Conservation (phyloP, 2,113 vertebrate genomes). For the Bufo gargarizans region DNA sequence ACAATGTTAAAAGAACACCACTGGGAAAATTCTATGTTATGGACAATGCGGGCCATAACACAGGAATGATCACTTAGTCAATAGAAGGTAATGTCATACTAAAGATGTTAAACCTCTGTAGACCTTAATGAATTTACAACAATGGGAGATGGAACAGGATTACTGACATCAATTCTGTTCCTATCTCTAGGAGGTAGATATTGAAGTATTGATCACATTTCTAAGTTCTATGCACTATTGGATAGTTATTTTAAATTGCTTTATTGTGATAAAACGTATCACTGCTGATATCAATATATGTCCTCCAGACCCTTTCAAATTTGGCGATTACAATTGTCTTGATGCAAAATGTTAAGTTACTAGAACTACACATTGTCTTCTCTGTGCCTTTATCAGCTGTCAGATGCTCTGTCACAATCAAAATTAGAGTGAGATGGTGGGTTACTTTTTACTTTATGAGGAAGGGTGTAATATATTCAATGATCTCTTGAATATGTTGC, state of each 20-base stretch:
- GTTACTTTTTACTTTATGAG: background rate
- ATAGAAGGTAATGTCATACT: slow-evolving; percentile 29
- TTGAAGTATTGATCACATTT: slow-evolving; percentile 27
- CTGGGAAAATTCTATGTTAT: slow-evolving; percentile 23
- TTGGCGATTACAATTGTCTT: background rate
- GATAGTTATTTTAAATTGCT: background rate
- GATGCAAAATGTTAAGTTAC: background rate
- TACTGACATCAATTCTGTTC: slow-evolving; percentile 23
- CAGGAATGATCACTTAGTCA: slow-evolving; percentile 8
- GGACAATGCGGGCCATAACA: slow-evolving; percentile 13
- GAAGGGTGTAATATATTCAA: background rate
- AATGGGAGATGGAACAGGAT: slow-evolving; percentile 11
- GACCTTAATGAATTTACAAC: slow-evolving; percentile 34
- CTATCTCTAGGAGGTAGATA: background rate
- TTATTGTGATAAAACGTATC: background rate
- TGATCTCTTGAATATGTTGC: no score
- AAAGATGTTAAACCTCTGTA: slow-evolving; percentile 8
- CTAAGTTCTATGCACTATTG: background rate
- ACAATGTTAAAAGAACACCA: slow-evolving; percentile 20
- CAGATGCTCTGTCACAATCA: background rate
- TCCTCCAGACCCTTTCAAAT: background rate
- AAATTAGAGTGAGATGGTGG: background rate
- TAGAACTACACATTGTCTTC: background rate
- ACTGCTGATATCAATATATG: background rate
- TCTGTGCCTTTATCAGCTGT: background rate